Evolutionary conservation across 2,113 vertebrate species (phyloP).

Genomic region (Cebidichthys violaceus): DNA sequence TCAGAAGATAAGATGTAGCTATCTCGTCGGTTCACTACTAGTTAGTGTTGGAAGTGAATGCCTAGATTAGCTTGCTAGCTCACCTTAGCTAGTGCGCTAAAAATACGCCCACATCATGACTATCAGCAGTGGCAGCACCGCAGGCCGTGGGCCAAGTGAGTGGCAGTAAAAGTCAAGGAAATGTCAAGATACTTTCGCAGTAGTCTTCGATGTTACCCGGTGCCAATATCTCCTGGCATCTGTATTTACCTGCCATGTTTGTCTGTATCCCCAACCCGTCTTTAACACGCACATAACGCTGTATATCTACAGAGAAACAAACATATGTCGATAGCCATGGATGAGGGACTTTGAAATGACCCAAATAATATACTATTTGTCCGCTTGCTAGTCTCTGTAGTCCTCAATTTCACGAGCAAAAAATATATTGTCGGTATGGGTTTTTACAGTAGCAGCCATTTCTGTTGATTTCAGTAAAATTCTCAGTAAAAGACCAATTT

Average conservation of each 20-base stretch:
- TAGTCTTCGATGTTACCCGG: conserved; percentile 85
- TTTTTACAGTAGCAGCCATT: conserved; percentile 67
- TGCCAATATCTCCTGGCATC: conserved; percentile 89
- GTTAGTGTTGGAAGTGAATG: conserved; percentile 80
- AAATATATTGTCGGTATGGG: conserved; percentile 68
- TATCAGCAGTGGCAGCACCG: conserved; percentile 71
- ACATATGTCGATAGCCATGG: conserved; percentile 79
- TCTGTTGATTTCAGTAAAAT: conserved; percentile 73
- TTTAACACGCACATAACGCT: conserved; percentile 75
- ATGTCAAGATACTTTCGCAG: conserved; percentile 85
- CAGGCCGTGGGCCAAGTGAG: conserved; percentile 73
- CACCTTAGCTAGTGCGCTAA: conserved; percentile 81
- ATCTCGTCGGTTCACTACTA: conserved; percentile 74
- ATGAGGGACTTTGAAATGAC: conserved; percentile 89
- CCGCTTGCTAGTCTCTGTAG: conserved; percentile 71
- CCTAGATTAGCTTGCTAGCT: conserved; percentile 79
- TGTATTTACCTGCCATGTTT: conserved; percentile 84
- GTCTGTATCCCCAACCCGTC: conserved; percentile 76
- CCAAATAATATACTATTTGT: conserved; percentile 76
- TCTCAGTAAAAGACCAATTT: conserved; percentile 81
- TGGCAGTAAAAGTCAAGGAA: conserved; percentile 82
- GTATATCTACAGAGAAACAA: conserved; percentile 77
- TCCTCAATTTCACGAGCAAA: conserved; percentile 68
- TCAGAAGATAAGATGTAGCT: conserved; percentile 83
- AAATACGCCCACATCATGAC: conserved; percentile 80